These are phyloP conservation scores for Aleiodes alternator DNA, from an alignment of 2,888 invertebrate species.

Conservation along the genomic window DNA sequence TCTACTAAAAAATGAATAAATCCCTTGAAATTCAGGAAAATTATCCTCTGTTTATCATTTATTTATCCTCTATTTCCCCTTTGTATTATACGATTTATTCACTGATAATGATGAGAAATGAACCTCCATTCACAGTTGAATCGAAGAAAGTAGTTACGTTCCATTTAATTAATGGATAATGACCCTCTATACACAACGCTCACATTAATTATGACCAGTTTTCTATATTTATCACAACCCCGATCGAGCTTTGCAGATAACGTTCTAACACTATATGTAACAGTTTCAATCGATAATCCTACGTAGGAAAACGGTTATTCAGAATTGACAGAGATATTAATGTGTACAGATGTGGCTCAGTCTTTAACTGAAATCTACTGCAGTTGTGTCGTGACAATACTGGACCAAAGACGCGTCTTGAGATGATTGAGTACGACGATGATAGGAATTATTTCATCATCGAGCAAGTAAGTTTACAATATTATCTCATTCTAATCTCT, in stretches of 20 bases:
- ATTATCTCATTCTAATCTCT: not conserved
- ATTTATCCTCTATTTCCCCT: too few species aligned
- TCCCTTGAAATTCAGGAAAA: too few species aligned
- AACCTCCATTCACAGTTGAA: not conserved
- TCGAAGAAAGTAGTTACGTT: not conserved
- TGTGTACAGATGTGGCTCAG: constrained; percentile 18
- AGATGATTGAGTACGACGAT: constrained; percentile 25
- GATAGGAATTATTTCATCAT: constrained; percentile 43
- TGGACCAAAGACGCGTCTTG: not conserved
- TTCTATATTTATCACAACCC: constrained; percentile 29
- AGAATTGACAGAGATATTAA: constrained; percentile 25
- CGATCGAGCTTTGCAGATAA: constrained; percentile 21
- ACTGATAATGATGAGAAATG: not conserved
- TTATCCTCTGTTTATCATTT: too few species aligned
- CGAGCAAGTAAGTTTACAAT: constrained; percentile 45
- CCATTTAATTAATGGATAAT: constrained; percentile 10
- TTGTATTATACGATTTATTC: too few species aligned
- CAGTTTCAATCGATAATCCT: constrained; percentile 19
- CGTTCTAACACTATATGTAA: not conserved
- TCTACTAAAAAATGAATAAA: too few species aligned
- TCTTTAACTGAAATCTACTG: constrained; percentile 14
- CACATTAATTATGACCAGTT: constrained; percentile 15
- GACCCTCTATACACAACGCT: constrained; percentile 10
- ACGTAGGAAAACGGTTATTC: constrained; percentile 26
- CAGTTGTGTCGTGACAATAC: constrained; percentile 1